These are phyloP conservation scores for Melozone crissalis DNA, from an alignment of 2,113 vertebrate species.

Conservation along the genomic window DNA sequence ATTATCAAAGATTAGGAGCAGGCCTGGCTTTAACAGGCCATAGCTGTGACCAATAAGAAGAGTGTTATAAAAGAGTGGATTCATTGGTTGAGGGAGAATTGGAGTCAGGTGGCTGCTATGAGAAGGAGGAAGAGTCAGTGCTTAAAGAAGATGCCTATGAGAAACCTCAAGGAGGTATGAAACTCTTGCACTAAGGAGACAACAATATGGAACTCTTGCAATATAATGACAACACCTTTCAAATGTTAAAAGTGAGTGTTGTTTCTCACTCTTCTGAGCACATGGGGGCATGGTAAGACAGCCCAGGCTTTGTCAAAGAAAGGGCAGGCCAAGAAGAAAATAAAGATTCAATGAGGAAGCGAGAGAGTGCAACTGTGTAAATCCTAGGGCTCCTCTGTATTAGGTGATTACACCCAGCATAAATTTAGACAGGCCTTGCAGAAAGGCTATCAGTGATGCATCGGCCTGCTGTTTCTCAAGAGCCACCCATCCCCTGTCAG, in stretches of 20 bases:
- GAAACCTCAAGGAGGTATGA: too few relatives aligned
- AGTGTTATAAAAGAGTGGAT: too few relatives aligned
- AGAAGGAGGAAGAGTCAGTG: too few relatives aligned
- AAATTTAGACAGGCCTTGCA: not conserved
- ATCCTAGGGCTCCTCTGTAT: not conserved
- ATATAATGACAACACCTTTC: too few relatives aligned
- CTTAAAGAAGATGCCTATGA: too few relatives aligned
- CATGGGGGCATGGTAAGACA: not conserved
- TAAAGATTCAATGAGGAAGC: not conserved
- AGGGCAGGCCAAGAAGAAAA: not conserved
- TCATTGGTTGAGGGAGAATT: too few relatives aligned
- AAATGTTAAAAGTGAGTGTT: not conserved
- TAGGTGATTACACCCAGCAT: not conserved
- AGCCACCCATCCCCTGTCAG: not conserved
- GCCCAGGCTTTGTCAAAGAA: not conserved
- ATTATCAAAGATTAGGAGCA: too few relatives aligned
- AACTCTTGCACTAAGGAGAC: too few relatives aligned
- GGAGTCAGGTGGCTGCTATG: too few relatives aligned
- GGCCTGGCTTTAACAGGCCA: too few relatives aligned
- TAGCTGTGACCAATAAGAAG: too few relatives aligned
- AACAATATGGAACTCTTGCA: too few relatives aligned
- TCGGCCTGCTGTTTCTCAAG: not conserved
- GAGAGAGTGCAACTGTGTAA: not conserved
- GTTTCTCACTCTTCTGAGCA: not conserved
- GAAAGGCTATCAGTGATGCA: not conserved